Evolutionary conservation across 2,888 invertebrate species (phyloP).

Genomic region (Drosophila mulleri): DNA sequence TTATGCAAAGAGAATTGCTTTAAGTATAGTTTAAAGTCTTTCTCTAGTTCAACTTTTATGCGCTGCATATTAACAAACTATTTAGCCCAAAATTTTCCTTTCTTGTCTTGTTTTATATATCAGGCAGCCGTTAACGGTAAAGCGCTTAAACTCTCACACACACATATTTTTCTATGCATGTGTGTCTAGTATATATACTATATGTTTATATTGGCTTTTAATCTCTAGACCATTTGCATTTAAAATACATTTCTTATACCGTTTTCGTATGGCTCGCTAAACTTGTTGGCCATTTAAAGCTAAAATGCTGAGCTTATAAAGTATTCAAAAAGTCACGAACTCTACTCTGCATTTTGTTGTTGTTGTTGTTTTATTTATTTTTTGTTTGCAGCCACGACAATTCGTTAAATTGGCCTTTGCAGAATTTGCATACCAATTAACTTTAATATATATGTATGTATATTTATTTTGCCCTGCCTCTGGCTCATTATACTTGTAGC

Average conservation of each 20-base stretch:
- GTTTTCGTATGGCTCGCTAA: background rate
- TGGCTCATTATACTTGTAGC: slow-evolving; percentile 37
- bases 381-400: slow-evolving; percentile 9
- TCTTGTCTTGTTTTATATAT: too few relatives aligned
- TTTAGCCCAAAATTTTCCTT: background rate
- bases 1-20: background rate
- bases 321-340: slow-evolving; percentile 7
- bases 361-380: background rate
- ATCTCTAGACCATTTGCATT: background rate
- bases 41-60: background rate
- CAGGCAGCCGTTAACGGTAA: too few relatives aligned
- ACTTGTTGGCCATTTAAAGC: slow-evolving; percentile 6
- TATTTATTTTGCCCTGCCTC: slow-evolving; percentile 54
- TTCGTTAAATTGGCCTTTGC: slow-evolving; percentile 50
- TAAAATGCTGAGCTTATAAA: background rate
- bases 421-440: slow-evolving; percentile 75
- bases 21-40: background rate
- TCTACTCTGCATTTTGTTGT: background rate
- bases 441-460: slow-evolving; percentile 71
- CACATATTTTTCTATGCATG: background rate
- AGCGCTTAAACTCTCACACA: too few relatives aligned
- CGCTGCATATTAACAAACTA: background rate
- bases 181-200: background rate
- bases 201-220: background rate
- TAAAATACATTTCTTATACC: background rate